Evolutionary conservation across 2,888 invertebrate species (phyloP), one percentile per base, ranked within the genome.

Genomic region (Lydus trimaculatus): DNA sequence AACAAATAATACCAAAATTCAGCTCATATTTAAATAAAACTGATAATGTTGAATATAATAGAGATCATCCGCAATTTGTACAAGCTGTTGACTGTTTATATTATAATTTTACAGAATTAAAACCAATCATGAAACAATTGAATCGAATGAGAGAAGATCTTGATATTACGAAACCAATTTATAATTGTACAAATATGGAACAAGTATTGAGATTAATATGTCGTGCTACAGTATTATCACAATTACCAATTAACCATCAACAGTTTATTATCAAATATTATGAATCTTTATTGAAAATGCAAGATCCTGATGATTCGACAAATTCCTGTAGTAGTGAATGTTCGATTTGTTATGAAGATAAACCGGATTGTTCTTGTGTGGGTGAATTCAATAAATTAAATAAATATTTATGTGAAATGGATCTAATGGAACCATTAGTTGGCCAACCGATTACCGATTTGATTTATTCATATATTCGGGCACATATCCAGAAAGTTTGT

Each of bases 361-460:
- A 86, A 15, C 87, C 87, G 13, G 83, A 84, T 66, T 93, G 93
- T 80, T 75, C 73, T 62, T 85, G 84, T 73, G 89, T 92, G 5
- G 88, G 90, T 78, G 89, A 65, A 95, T 95, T 82, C 90, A 91
- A 82, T 91, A 92, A 74, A 92, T 93, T 3, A 96, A 89, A 83
- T 92, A 90, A 81, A 77, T 71, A 28, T 83, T 85, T 95, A n/a
- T 89, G 91, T 76, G 91, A 93, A 80, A 86, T 97, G 78, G 92
- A 91, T 69, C 85, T 97, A 60, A 84, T 96, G 61, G 96, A 97
- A 83, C 90, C 94, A 76, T 85, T 97, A 39, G 92, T 95, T 2
- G 96, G 96, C 0, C 94, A 94, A 82, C 91, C 95, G 0, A 86
- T 97, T 11, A 96, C 96, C 1, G 90, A 90, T 69, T 88, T 97